These are phyloP conservation scores for Patiria miniata DNA, from an alignment of 35 echinoderm and acorn worm genomes.

Conservation along the genomic window DNA sequence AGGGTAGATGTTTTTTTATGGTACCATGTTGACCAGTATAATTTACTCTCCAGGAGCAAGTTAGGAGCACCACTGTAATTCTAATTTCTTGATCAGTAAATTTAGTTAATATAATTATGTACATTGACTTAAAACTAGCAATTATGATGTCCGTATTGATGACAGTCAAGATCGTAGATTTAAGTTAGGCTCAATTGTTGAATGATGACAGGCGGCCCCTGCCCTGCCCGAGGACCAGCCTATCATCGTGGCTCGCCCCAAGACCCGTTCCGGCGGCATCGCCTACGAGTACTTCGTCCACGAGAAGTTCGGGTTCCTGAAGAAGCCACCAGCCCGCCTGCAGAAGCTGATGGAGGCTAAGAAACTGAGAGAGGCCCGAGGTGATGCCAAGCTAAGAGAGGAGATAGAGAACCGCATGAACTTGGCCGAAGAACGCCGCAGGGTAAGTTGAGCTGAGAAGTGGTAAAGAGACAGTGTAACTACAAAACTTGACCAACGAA, in stretches of 20 bases:
- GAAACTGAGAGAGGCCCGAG: background rate
- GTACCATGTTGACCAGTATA: too few species aligned
- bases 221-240: background rate
- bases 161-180: background rate
- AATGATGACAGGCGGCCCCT: background rate
- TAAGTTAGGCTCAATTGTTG: background rate
- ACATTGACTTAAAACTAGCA: background rate
- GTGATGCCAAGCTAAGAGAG: background rate
- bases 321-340: conserved; percentile 1
- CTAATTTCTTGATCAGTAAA: too few species aligned
- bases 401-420: background rate
- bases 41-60: too few species aligned
- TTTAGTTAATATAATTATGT: too few species aligned
- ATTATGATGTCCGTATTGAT: background rate
- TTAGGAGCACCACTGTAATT: too few species aligned
- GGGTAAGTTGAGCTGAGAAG: background rate
- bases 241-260: background rate
- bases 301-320: background rate
- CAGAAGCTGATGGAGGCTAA: conserved; percentile 2
- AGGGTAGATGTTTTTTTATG: too few species aligned
- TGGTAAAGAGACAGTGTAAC: too few species aligned
- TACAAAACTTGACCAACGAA: too few species aligned
- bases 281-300: conserved; percentile 12
- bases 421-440: background rate
- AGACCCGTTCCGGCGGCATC: background rate